Evolutionary conservation across 2,797 vertebrate species (phyloP).

Genomic region (Ambastaia sidthimunki): DNA sequence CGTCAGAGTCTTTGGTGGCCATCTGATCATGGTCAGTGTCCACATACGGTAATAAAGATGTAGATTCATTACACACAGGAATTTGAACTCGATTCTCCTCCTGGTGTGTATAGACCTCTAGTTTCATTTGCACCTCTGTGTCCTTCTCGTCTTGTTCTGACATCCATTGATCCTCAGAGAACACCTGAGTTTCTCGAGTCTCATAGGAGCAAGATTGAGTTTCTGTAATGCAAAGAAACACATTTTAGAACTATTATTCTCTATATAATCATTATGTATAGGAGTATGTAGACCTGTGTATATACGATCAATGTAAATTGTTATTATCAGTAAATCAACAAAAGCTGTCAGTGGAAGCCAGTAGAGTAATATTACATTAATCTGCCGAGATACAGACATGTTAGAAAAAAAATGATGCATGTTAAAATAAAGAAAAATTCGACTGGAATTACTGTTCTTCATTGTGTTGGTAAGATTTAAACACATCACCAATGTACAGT

Average conservation of each 20-base stretch:
- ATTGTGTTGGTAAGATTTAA: background rate
- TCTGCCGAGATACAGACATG: background rate
- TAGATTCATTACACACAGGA: background rate
- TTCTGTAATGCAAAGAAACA: conserved; percentile 21
- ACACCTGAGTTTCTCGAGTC: background rate
- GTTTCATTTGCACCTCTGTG: conserved; percentile 37
- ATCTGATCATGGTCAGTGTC: conserved; percentile 16
- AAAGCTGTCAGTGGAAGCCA: background rate
- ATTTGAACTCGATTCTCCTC: background rate
- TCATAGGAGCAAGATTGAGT: background rate
- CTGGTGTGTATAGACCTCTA: conserved; percentile 33
- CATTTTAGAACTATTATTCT: background rate
- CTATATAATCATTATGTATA: too few species aligned
- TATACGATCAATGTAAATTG: too few species aligned
- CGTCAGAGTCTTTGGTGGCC: conserved; percentile 5
- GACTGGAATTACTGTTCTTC: background rate
- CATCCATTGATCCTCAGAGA: conserved; percentile 19
- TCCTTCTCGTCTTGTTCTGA: conserved; percentile 11
- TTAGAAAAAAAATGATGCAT: background rate
- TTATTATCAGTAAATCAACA: background rate
- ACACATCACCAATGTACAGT: background rate
- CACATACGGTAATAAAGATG: background rate
- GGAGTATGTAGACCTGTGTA: too few species aligned
- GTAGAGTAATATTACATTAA: background rate
- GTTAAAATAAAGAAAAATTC: background rate